Conservation (phyloP, 2,113 vertebrate genomes). For the Peromyscus maniculatus region DNA sequence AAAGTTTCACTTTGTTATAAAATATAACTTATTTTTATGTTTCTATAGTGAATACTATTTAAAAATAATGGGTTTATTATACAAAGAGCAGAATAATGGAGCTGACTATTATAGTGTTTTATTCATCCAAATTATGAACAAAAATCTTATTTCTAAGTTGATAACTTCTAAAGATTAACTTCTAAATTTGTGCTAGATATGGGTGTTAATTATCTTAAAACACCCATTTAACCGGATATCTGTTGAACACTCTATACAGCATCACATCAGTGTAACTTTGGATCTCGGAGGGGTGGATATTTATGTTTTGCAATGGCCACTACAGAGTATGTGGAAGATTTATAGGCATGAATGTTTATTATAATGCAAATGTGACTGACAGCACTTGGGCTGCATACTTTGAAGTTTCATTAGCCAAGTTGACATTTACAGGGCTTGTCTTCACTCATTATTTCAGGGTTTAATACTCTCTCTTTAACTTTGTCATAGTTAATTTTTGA, state of each 20-base stretch:
- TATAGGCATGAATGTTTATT: constrained; percentile 30
- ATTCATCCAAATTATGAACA: constrained; percentile 14
- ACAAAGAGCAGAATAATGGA: not conserved
- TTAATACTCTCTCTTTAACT: constrained; percentile 65
- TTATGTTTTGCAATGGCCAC: not conserved
- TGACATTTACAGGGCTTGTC: constrained; percentile 10
- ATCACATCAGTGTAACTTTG: not conserved
- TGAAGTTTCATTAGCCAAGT: constrained; percentile 37
- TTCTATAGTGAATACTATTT: not conserved
- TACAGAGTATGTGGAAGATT: not conserved
- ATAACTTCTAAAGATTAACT: not conserved
- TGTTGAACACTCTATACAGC: not conserved
- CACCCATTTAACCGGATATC: not conserved
- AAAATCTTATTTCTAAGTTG: not conserved
- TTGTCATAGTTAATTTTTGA: constrained; percentile 30
- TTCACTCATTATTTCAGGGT: constrained; percentile 65
- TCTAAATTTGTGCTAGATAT: constrained; percentile 18
- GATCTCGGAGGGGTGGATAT: not conserved
- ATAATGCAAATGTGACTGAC: constrained; percentile 51
- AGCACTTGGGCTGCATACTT: constrained; percentile 27
- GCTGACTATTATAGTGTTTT: not conserved
- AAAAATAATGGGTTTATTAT: constrained; percentile 17
- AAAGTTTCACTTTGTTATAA: not conserved
- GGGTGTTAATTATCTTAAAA: constrained; percentile 16
- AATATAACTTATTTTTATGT: constrained; percentile 22